Evolutionary conservation across 1,140 invertebrate species (phyloP), one percentile per base, ranked within the genome.

Genomic region (Agrilus planipennis): DNA sequence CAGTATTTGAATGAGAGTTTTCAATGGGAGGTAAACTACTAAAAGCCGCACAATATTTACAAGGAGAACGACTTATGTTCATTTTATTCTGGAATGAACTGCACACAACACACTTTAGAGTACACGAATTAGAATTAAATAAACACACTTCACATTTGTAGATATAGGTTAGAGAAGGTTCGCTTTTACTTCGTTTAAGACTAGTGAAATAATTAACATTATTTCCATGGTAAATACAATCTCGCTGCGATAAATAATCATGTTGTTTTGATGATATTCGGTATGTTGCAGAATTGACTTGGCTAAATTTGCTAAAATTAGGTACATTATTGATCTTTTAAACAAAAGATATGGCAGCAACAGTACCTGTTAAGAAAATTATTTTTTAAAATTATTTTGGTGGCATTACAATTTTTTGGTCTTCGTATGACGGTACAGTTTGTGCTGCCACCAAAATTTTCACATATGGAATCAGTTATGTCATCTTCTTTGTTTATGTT

Each of bases 41-140:
- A 3, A 43, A 20, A 2, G 52, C 42, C 21, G 50, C 45, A 47
- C 60, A 62, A 41, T 52, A 47, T 40, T 60, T 62, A 36, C 60
- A 62, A 23, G 54, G 51, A 15, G 55, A 55, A 43, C 52, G 49
- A 11, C 50, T 45, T 32, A 55, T 38, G 41, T 55, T 57, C 59
- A 61, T 61, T 28, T 38, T 57, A 35, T 42, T 39, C 34, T 40
- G 28, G 15, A 29, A 11, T 15, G 17, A 29, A 42, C 54, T 47
- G 47, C 59, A 61, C 19, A 50, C 30, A 16, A 60, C 32, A 40
- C 59, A 61, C 45, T 34, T 41, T 14, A 29, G 10, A 14, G 29
- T 21, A 30, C 22, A 32, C 16, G 31, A 30, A 10, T 20, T 34
- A 20, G 21, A 10, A n/a, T 39, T 30, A 7, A 29, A 14, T 19